A percentile compares a stretch with the other conserved stretches of the same genome.
Evolutionary conservation across 2,113 vertebrate genomes (phyloP).

Genomic region (Erythrocercus mccallii): DNA sequence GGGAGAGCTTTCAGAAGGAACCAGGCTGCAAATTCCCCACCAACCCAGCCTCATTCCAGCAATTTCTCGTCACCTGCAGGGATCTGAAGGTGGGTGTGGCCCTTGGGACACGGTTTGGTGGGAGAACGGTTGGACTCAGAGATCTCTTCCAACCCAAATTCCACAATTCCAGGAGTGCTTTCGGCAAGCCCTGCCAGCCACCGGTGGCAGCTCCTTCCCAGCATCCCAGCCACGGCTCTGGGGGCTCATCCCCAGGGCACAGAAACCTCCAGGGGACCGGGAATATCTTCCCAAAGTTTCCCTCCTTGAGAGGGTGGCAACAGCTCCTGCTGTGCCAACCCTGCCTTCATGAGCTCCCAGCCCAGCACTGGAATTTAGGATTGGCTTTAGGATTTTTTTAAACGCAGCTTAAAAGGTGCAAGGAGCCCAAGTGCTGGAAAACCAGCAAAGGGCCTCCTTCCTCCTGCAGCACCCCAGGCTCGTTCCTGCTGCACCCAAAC

Average conservation of each 20-base stretch:
- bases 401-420: neutral
- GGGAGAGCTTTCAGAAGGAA: neutral
- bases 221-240: neutral
- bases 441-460: neutral
- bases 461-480: neutral
- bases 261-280: accelerated
- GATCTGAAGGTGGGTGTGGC: neutral
- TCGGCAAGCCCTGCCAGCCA: neutral
- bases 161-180: neutral
- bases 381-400: neutral
- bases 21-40: neutral
- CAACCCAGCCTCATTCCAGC: neutral
- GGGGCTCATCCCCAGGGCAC: accelerated
- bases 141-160: neutral
- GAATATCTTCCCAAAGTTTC: neutral
- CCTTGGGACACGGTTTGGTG: neutral
- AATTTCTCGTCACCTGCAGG: neutral
- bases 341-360: neutral
- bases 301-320: neutral
- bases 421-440: neutral
- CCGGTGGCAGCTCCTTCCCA: neutral
- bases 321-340: neutral
- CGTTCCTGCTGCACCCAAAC: neutral
- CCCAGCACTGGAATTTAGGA: neutral
- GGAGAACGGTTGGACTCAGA: accelerated